Base-by-base conservation (phyloP, 2,888 invertebrate genomes). In the Calameuta idolon region DNA sequence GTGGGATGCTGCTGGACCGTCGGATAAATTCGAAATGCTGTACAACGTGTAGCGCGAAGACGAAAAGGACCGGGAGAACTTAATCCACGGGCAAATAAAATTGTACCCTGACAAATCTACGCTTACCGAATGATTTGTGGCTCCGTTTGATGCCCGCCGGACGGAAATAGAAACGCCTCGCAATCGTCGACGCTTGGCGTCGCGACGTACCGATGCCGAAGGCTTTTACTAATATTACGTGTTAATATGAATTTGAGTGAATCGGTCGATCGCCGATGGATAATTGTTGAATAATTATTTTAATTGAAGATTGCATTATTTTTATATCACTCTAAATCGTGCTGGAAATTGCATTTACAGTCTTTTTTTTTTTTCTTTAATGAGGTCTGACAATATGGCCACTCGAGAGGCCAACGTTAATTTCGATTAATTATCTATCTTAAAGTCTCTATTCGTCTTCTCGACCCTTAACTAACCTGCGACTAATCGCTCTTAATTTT, bases 81-180 rank as follows among this genome's bases (percentile, higher is more conserved):
- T 78, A 78, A 78, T 76, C 78, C 75, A 55, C 73, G 31, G 75
- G 35, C 69, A 55, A 76, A 77, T 74, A 75, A 75, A 74, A 75
- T 37, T 37, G 35, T 73, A 68, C 76, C 76, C 79, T 81, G 85
- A 86, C 85, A 86, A 85, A 87, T 86, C 85, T 83, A 78, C 81
- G 83, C 83, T 82, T 82, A 81, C 82, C 81, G 79, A 82, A 80
- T 86, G 86, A 87, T 86, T 83, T 83, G 83, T 84, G 82, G 77
- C 75, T 81, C 76, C 85, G 81, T 85, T 85, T 85, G 84, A 86
- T 87, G 82, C 80, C 78, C n/a, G 33, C 76, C 73, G 15, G 12
- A 71, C 69, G 69, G 34, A 75, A 69, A 33, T 79, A 74, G 55
- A 73, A 68, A 55, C 9, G 23, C 55, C 68, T 35, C 55, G 75